Percentiles rank a stretch among this genome's conserved stretches.
These are phyloP conservation scores for Isichthys henryi DNA, from an alignment of 2,113 vertebrate species.

Conservation along the genomic window DNA sequence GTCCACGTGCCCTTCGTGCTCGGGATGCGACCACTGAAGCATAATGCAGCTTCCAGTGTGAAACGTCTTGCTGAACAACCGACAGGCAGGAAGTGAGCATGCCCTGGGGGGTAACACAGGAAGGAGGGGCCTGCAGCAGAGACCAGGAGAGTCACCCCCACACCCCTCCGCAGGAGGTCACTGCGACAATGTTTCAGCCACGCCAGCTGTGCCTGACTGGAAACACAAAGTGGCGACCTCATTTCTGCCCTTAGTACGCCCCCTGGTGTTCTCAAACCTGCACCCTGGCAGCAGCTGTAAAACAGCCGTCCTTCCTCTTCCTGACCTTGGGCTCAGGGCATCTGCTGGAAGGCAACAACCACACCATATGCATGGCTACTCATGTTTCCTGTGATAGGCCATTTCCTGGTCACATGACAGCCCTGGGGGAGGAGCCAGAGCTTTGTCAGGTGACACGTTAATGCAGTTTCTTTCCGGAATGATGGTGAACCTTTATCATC, in stretches of 20 bases:
- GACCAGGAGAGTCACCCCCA: background rate
- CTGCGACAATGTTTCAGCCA: background rate
- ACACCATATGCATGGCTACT: slow-evolving; percentile 19
- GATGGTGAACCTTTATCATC: background rate
- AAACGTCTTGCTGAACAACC: background rate
- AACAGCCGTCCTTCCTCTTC: slow-evolving; percentile 30
- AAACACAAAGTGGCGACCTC: background rate
- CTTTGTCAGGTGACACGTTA: background rate
- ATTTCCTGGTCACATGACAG: slow-evolving; percentile 13
- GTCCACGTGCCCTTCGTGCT: background rate
- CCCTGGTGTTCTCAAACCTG: background rate
- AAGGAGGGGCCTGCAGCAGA: background rate
- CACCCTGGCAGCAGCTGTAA: slow-evolving; percentile 21
- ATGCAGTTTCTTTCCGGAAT: background rate
- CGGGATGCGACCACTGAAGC: background rate
- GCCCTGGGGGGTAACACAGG: background rate
- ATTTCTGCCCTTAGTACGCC: background rate
- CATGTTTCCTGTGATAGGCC: slow-evolving; percentile 30
- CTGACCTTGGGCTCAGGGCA: background rate
- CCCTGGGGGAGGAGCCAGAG: background rate
- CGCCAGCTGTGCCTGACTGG: background rate
- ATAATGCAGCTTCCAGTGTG: background rate
- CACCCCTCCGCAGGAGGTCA: background rate
- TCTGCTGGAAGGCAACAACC: background rate
- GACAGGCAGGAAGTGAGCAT: background rate